These are phyloP conservation scores for Chaunax sp. DNA, from an alignment of 2,797 vertebrate species.

Conservation along the genomic window DNA sequence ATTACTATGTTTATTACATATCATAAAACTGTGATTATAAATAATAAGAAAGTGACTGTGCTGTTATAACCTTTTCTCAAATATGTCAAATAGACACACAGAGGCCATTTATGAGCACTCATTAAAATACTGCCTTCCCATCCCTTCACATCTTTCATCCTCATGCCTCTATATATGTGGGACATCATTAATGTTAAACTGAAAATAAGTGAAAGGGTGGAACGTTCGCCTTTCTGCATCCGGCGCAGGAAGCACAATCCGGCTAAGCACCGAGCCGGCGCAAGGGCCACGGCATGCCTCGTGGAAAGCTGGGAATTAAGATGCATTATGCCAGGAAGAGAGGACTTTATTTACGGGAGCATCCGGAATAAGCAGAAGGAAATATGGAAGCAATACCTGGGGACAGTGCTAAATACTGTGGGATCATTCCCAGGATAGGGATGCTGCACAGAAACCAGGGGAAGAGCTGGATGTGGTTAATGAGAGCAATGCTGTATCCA, in stretches of 20 bases:
- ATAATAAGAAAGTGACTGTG: constrained; percentile 33
- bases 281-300: constrained; percentile 66
- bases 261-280: constrained; percentile 36
- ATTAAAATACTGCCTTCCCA: constrained; percentile 57
- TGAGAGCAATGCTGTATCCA: constrained; percentile 50
- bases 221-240: constrained; percentile 74
- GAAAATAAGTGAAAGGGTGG: constrained; percentile 64
- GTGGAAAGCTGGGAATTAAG: constrained; percentile 79
- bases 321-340: constrained; percentile 76
- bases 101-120: constrained; percentile 54
- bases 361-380: constrained; percentile 79
- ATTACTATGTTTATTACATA: constrained; percentile 51
- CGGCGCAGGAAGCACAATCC: constrained; percentile 71
- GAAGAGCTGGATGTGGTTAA: constrained; percentile 60
- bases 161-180: constrained; percentile 48
- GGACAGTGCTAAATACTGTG: constrained; percentile 70
- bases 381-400: constrained; percentile 73
- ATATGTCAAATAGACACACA: constrained; percentile 56
- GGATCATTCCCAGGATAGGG: constrained; percentile 69
- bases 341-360: constrained; percentile 78
- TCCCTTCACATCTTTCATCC: constrained; percentile 68
- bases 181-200: constrained; percentile 73
- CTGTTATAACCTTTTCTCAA: constrained; percentile 34
- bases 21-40: constrained; percentile 61
- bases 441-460: constrained; percentile 45